phyloP scores from a whole-genome alignment of 2,113 vertebrate species.

The Pluvianellus socialis region DNA sequence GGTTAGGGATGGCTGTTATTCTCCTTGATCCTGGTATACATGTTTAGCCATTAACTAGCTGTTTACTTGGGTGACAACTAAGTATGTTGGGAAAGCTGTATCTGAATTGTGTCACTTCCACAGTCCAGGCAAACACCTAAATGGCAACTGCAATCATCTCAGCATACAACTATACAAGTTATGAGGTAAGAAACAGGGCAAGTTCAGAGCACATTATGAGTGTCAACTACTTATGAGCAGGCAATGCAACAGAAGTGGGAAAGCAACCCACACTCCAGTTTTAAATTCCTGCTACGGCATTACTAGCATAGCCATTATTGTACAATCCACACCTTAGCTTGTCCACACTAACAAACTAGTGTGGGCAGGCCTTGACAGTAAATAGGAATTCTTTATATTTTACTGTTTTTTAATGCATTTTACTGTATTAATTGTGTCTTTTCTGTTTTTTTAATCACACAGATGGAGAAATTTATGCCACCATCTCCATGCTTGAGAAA shows the following conservation, averaged over 20 bases:
- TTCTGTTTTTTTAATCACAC: fast-evolving
- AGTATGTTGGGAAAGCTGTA: background rate
- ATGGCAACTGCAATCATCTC: background rate
- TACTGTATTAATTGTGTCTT: background rate
- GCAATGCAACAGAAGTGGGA: background rate
- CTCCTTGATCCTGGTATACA: background rate
- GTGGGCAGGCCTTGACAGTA: background rate
- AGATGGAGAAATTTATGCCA: background rate
- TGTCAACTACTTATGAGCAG: background rate
- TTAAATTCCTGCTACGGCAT: background rate
- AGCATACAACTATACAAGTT: background rate
- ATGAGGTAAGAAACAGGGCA: background rate
- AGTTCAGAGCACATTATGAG: background rate
- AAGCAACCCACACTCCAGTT: background rate
- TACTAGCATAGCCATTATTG: background rate
- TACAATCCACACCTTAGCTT: background rate
- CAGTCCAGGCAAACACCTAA: background rate
- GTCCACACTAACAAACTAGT: background rate
- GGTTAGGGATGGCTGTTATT: background rate
- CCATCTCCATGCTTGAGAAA: background rate
- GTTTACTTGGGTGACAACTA: background rate
- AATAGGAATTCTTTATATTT: background rate
- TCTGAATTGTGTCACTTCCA: background rate
- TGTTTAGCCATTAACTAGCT: background rate
- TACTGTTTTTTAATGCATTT: background rate